A percentile compares a stretch with the other conserved stretches of the same genome.
Conservation (phyloP, 2,113 vertebrate species). For the Heterocephalus glaber region DNA sequence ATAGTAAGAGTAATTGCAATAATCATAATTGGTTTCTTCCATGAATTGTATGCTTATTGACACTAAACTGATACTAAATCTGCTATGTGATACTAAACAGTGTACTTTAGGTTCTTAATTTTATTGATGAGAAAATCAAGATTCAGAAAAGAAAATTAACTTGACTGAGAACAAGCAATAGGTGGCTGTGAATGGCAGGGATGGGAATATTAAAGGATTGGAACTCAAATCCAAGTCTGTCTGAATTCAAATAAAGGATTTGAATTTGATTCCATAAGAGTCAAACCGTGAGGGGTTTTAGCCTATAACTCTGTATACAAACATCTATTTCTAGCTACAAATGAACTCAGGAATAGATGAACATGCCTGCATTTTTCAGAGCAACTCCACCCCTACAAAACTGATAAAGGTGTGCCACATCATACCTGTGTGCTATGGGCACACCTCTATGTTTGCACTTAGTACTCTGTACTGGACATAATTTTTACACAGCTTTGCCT, state of each 20-base stretch:
- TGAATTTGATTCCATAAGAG: neutral
- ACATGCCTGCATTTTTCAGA: neutral
- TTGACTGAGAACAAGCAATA: neutral
- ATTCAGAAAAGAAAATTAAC: neutral
- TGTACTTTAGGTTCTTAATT: neutral
- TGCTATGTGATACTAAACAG: neutral
- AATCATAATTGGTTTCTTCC: neutral
- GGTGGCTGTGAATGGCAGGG: accelerated
- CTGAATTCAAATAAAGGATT: neutral
- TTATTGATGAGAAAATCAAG: slow-evolving; percentile 7
- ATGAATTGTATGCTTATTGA: neutral
- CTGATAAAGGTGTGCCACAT: neutral
- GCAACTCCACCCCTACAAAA: neutral
- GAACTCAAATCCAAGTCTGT: neutral
- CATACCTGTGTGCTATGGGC: neutral
- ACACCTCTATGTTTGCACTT: neutral
- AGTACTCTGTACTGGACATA: neutral
- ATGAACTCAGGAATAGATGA: neutral
- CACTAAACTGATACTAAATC: neutral
- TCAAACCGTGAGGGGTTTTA: neutral
- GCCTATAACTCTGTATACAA: neutral
- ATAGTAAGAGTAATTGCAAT: neutral
- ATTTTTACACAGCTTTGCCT: neutral
- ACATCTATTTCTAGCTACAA: neutral
- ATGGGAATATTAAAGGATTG: too few relatives aligned